Percentiles rank a stretch among this genome's conserved stretches.
Evolutionary conservation across 1,140 invertebrate species (phyloP).

Genomic region (Riptortus pedestris): DNA sequence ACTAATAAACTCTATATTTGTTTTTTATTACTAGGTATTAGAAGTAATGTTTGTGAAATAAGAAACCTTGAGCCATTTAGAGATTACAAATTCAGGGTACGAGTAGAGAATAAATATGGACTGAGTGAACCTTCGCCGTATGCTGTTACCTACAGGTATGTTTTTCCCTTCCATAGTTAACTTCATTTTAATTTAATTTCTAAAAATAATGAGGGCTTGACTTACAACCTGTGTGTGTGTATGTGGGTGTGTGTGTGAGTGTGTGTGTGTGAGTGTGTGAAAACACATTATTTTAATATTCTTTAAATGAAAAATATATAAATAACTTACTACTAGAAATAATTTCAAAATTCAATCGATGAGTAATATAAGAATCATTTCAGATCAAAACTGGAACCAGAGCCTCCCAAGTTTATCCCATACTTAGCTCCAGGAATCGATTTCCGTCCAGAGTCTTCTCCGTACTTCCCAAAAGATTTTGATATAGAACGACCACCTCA

Average conservation of each 20-base stretch:
- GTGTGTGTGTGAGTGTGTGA: no score
- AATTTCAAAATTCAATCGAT: no score
- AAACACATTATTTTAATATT: no score
- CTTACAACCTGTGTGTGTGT: no score
- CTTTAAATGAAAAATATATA: no score
- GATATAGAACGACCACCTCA: slow-evolving; percentile 76
- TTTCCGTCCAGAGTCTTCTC: slow-evolving; percentile 76
- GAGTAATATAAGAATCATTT: slow-evolving; percentile 24
- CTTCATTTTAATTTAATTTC: no score
- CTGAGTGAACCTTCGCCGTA: slow-evolving; percentile 89
- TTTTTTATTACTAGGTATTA: slow-evolving; percentile 43
- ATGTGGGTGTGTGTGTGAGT: no score
- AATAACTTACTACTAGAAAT: no score
- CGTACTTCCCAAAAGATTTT: slow-evolving; percentile 81
- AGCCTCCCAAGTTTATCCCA: slow-evolving; percentile 65
- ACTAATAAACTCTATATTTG: not conserved
- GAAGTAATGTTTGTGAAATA: slow-evolving; percentile 75
- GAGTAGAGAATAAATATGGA: slow-evolving; percentile 94
- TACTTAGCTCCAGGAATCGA: slow-evolving; percentile 70
- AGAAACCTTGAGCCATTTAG: slow-evolving; percentile 69
- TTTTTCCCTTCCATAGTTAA: no score
- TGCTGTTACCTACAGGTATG: slow-evolving; percentile 58
- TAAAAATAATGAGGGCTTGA: no score
- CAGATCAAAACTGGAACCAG: slow-evolving; percentile 64
- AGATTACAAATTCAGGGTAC: slow-evolving; percentile 83